phyloP scores from a whole-genome alignment of 1,140 invertebrate species.

The Drosophila prosaltans region DNA sequence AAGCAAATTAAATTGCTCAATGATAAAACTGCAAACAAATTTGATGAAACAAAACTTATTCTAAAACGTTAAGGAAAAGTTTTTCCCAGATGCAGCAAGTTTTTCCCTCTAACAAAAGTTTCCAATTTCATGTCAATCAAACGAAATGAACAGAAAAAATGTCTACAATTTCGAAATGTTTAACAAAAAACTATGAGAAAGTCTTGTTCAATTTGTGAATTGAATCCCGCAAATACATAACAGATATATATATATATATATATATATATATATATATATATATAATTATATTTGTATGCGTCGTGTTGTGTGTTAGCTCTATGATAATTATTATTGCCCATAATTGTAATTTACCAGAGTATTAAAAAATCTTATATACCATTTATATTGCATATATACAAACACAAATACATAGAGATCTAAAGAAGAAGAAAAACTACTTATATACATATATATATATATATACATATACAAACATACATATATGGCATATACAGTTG shows the following conservation, averaged over 20 bases:
- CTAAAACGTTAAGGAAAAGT: too few relatives aligned
- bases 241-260: slow-evolving; percentile 41
- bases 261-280: slow-evolving; percentile 32
- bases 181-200: too few relatives aligned
- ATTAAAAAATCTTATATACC: slow-evolving; percentile 40
- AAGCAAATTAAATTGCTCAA: too few relatives aligned
- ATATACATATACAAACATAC: slow-evolving; percentile 7
- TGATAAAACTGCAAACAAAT: too few relatives aligned
- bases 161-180: too few relatives aligned
- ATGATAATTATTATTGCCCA: slow-evolving; percentile 21
- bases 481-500: slow-evolving; percentile 1
- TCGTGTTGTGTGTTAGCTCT: slow-evolving; percentile 8
- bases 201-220: too few relatives aligned
- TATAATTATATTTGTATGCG: slow-evolving; percentile 9
- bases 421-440: slow-evolving; percentile 18
- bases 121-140: too few relatives aligned
- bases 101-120: too few relatives aligned
- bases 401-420: slow-evolving; percentile 43
- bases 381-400: slow-evolving; percentile 44
- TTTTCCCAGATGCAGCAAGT: too few relatives aligned
- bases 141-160: too few relatives aligned
- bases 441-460: slow-evolving; percentile 29
- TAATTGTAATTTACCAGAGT: slow-evolving; percentile 51
- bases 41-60: too few relatives aligned
- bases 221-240: slow-evolving; percentile 10